Evolutionary conservation across 2,113 vertebrate species (phyloP), one percentile per base, ranked within the genome.

Genomic region (Cyprinodon brontotheroides): DNA sequence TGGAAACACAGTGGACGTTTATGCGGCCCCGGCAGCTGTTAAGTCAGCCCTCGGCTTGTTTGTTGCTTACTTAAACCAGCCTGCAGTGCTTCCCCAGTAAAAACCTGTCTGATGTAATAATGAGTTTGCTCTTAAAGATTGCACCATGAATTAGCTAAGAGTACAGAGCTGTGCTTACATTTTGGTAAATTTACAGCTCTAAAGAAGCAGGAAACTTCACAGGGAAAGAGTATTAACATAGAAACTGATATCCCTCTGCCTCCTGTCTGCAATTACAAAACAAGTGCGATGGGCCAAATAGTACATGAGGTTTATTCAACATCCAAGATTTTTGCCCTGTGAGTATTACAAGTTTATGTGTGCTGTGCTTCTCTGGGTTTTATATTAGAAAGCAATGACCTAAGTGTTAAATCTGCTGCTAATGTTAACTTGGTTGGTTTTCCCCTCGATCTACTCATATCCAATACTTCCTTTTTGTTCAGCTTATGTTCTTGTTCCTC

Each of bases 301-400:
- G n/a, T 40, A 14, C 48, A 41, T 77, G 68, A 4, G 29, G 12
- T 65, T 29, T n/a, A 12, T 59, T 74, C 57, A 61, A 37, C 11
- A 36, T 69, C 53, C 20, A 5, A 39, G 57, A 68, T 45, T 37
- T 45, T 36, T 2, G 45, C 53, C 61, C 61, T 78, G 39, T 57
- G 73, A 81, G 39, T 43, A 47, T 85, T 47, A 62, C 62, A 71
- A 71, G 72, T 81, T 74, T 17, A 48, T 36, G 75, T 68, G 29
- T 39, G 0, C 72, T 66, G 17, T 80, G 43, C 41, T 37, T 76
- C 60, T 66, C 73, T 57, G 59, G 74, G 68, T 74, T 65, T 65
- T 70, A 36, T 50, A 75, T 61, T 77, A 70, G 84, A 80, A 90
- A 91, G 80, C 87, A 89, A 80, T 86, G 67, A 90, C 81, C 77